Base-by-base conservation (phyloP, 1,140 invertebrate genomes). In the Hycleus cichorii region DNA sequence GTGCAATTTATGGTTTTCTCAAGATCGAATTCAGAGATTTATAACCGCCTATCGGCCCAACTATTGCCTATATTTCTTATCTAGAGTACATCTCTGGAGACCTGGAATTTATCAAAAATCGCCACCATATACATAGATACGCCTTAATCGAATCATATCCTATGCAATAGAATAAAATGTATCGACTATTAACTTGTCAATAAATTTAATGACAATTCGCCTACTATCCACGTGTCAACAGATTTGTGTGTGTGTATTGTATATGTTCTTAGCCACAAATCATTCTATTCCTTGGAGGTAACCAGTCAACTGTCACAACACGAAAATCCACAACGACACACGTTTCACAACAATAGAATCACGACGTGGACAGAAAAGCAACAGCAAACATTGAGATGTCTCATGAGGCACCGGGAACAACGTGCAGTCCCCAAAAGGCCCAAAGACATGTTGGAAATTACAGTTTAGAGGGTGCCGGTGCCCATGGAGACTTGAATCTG, bases 331-430 rank as follows among this genome's bases (percentile, higher is more conserved):
- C 53, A 62, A 52, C 67, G 68, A 71, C 68, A 69, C 68, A 69
- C 68, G 67, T 70, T 69, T 69, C 67, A 65, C 63, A 70, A 71
- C 68, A 70, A 71, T 71, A 70, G 67, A 70, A 71, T 71, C 64
- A 64, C 63, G 65, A 70, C 68, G 68, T 71, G 69, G 67, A 58
- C 48, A 63, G 68, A 71, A 70, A 71, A 65, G 65, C 64, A 71
- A 71, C 42, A 45, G 9, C 32, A 32, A 32, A 32, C 32, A 32
- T 32, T 5, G 32, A 32, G 32, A 32, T 32, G 0, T 7, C 32
- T 32, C 32, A 5, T 32, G 32, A 32, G 32, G 32, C 18, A 32
- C 1, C 32, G 32, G 4, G 32, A 32, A 32, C 32, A 32, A 32
- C 32, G 32, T 32, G 32, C 3, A 32, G 32, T 7, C 32, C 32